Conservation (phyloP, 1,140 invertebrate genomes). For the Agraylea sexmaculata region DNA sequence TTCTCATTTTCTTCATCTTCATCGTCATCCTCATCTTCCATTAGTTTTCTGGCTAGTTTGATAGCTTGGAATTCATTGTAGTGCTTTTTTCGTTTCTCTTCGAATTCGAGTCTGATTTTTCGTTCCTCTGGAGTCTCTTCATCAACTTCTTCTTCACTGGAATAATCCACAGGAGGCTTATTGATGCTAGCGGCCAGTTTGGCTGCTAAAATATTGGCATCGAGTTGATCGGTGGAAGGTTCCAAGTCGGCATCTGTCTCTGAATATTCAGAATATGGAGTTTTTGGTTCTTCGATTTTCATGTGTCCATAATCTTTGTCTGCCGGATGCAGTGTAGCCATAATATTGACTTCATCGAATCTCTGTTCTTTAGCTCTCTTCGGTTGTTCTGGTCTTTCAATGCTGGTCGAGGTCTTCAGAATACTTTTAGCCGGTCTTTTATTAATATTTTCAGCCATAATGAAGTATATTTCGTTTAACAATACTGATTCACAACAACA, state of each 20-base stretch:
- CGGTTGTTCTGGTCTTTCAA: conserved; percentile 50
- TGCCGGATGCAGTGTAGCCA: conserved; percentile 92
- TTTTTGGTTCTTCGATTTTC: conserved; percentile 98
- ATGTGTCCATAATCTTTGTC: conserved; percentile 99
- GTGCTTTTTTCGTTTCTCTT: conserved; percentile 87
- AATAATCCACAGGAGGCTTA: conserved; percentile 34
- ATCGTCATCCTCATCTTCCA: conserved; percentile 82
- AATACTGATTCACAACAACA: too few relatives aligned
- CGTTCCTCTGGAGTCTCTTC: conserved; percentile 53
- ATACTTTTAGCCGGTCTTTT: conserved; percentile 84
- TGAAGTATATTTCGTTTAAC: neutral
- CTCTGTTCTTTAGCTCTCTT: conserved; percentile 71
- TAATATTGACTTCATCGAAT: conserved; percentile 99
- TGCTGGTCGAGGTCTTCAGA: conserved; percentile 81
- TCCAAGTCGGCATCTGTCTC: conserved; percentile 60
- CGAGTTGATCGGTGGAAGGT: conserved; percentile 59
- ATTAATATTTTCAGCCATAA: conserved; percentile 39
- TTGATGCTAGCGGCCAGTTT: conserved; percentile 44
- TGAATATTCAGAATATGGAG: conserved; percentile 66
- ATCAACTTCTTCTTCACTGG: conserved; percentile 44
- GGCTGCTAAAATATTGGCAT: conserved; percentile 66
- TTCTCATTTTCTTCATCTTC: conserved; percentile 49
- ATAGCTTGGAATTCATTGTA: conserved; percentile 96
- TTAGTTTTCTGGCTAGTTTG: conserved; percentile 76
- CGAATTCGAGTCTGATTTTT: conserved; percentile 63